Conservation (phyloP, 2,113 vertebrate species). For the Xiphophorus maculatus region DNA sequence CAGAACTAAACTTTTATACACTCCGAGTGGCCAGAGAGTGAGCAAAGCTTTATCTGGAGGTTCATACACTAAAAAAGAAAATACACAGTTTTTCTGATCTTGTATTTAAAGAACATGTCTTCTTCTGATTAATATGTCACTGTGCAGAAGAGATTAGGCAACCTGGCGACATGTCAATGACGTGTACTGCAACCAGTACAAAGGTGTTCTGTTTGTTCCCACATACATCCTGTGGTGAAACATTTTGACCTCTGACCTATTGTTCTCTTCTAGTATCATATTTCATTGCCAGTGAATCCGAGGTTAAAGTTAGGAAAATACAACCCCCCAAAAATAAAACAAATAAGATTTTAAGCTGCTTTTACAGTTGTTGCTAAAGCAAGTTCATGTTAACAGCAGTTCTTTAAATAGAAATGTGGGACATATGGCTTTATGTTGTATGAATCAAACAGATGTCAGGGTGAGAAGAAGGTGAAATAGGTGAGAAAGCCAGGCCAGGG, state of each 20-base stretch:
- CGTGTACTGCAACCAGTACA: background rate
- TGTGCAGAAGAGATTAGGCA: too few species aligned
- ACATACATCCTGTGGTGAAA: background rate
- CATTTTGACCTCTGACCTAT: background rate
- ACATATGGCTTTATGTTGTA: constrained; percentile 30
- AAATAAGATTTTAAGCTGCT: background rate
- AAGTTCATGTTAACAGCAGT: constrained; percentile 5
- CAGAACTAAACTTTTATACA: too few species aligned
- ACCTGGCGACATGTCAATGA: too few species aligned
- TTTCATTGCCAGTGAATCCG: background rate
- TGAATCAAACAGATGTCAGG: constrained; percentile 37
- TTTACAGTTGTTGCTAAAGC: background rate
- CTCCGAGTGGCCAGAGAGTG: too few species aligned
- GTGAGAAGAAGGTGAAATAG: constrained; percentile 29
- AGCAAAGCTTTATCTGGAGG: too few species aligned
- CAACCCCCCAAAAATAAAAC: background rate
- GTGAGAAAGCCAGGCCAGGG: constrained; percentile 24
- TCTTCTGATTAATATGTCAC: too few species aligned
- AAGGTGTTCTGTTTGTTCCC: background rate
- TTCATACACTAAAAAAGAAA: too few species aligned
- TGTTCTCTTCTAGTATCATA: background rate
- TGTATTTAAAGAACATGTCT: too few species aligned
- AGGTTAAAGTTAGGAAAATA: background rate
- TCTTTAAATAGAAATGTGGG: constrained; percentile 10
- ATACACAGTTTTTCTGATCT: too few species aligned